Evolutionary conservation across 2,797 vertebrate species (phyloP), one percentile per base, ranked within the genome.

Genomic region (Diplodus puntazzo): DNA sequence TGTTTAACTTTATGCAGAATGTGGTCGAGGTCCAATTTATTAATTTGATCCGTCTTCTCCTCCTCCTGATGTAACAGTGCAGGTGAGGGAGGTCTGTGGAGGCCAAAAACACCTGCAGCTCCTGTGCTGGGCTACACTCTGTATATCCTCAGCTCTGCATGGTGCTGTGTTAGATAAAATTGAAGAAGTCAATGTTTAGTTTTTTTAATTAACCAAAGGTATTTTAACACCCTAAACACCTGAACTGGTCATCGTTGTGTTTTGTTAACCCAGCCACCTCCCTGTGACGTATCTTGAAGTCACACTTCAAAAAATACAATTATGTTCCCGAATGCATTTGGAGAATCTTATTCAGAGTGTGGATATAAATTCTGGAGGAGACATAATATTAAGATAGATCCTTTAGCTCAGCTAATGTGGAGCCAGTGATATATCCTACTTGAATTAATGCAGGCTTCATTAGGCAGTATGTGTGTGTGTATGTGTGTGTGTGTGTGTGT

Each of bases 271-370:
- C 2, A 2, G 20, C 10, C 54, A 39, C 23, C 49, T 62, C 34
- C 16, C 14, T 34, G 17, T 45, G 49, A 62, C 53, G 52, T 43
- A 1, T 61, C 30, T 54, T 39, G 52, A 77, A 48, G 45, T 66
- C 42, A 72, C 23, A 42, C 45, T 63, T 64, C 52, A 43, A 63
- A n/a, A 60, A 77, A 82, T 67, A 55, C 39, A 53, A 52, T 54
- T 42, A 45, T 0, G 5, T 54, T 54, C 63, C 11, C 4, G 21
- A 46, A 27, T 73, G 25, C 45, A 59, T 62, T 61, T 69, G 17
- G 9, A 61, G 72, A 69, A 69, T 34, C 45, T 55, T 77, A 49
- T 50, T 57, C 62, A 13, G 23, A 18, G 14, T n/a, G 42, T 18
- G 21, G 16, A 39, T 72, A 50, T 49, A 73, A 34, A 81, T 73